Evolutionary conservation across 1,140 invertebrate genomes (phyloP), one percentile per base, ranked within the genome.

Genomic region (Caenorhabditis inopinata): DNA sequence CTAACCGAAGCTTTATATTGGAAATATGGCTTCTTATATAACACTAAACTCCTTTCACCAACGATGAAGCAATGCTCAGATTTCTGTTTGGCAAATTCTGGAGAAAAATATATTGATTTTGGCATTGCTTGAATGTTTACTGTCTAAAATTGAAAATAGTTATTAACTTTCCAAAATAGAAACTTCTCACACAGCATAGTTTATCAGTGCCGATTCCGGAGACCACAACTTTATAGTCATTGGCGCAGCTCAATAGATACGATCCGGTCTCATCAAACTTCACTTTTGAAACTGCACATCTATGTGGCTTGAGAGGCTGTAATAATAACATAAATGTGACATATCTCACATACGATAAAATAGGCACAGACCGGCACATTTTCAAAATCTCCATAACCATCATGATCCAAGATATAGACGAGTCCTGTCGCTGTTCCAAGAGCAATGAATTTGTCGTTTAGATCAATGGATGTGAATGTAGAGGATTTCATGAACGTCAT

Each of bases 221-320:
- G 32, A 88, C 75, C 18, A 74, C 81, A 5, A 91, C 89, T 82
- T 85, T 87, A 18, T 88, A 89, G 85, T 91, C 90, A 85, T 91
- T 90, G 14, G 90, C 90, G 83, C 90, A 91, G 76, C 89, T 90
- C 14, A 90, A 88, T 2, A 91, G 82, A 81, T 90, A 90, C 68
- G 90, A 90, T n/a, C 90, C 90, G 78, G 88, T 87, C 48, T 86
- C 86, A 84, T 91, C 90, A 82, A 91, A 89, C 73, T 89, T 89
- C 58, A 91, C 89, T 82, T 89, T 89, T 79, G 90, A 90, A 7
- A 91, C 90, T 14, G 90, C 89, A 29, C 88, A 89, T 48, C 89
- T 86, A 80, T 91, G 90, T 87, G 90, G 84, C 68, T 25, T 74
- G 38, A 62, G 38, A 49, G 11, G 42, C 21, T 27, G 38, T 45